phyloP scores from a whole-genome alignment of 2,113 vertebrate species.

The Cinclus cinclus region DNA sequence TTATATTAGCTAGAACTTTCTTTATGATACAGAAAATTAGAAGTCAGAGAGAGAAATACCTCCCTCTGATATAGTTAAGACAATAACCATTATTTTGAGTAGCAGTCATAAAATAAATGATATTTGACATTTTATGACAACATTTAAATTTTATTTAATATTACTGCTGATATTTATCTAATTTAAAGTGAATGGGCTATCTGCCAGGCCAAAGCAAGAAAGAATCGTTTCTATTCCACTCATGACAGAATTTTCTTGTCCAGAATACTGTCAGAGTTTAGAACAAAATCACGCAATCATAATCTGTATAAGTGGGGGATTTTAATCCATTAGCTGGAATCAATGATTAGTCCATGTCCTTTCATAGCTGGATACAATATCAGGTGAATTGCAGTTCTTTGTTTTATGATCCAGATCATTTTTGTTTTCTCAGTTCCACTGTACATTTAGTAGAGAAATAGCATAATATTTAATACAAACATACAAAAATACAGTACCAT shows the following conservation, averaged over 20 bases:
- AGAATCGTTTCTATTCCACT: not conserved
- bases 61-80: conserved; percentile 51
- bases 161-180: conserved; percentile 70
- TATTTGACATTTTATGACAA: conserved; percentile 73
- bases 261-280: not conserved
- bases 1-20: conserved; percentile 61
- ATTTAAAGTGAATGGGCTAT: conserved; percentile 66
- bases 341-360: not conserved
- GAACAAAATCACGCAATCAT: not conserved
- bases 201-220: conserved; percentile 54
- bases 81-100: conserved; percentile 66
- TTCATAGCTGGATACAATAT: not conserved
- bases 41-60: conserved; percentile 61
- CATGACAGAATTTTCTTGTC: conserved; percentile 8
- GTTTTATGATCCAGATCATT: not conserved
- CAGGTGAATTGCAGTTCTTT: not conserved
- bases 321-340: not conserved
- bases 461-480: not conserved
- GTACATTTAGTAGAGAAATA: not conserved
- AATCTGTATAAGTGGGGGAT: not conserved
- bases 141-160: conserved; percentile 72
- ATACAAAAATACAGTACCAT: not conserved
- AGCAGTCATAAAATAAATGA: conserved; percentile 71
- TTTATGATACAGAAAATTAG: conserved; percentile 45
- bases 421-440: not conserved